A percentile compares a stretch with the other conserved stretches of the same genome.
These are phyloP conservation scores for Ctenopoma kingsleyae DNA, from an alignment of 2,797 vertebrate genomes.

Conservation along the genomic window DNA sequence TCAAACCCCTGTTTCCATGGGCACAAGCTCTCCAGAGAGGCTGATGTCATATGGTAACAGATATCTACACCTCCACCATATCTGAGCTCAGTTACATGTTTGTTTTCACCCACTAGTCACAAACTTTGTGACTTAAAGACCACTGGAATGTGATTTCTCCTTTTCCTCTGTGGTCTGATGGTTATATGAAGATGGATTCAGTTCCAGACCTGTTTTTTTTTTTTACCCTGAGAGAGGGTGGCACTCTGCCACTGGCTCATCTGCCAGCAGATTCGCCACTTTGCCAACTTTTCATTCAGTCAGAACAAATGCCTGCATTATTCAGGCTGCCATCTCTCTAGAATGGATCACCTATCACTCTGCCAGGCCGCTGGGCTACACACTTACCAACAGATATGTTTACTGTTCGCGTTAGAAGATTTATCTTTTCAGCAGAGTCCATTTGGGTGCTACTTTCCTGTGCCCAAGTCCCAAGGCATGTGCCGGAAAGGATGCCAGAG, in stretches of 20 bases:
- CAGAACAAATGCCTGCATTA: conserved; percentile 79
- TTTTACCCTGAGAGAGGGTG: conserved; percentile 58
- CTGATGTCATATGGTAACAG: conserved; percentile 56
- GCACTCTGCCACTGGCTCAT: conserved; percentile 70
- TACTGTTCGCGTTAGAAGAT: conserved; percentile 51
- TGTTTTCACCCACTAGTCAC: conserved; percentile 36
- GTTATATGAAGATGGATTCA: conserved; percentile 51
- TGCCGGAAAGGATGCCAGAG: conserved; percentile 32
- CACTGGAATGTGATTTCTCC: conserved; percentile 45
- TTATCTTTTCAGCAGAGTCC: conserved; percentile 43
- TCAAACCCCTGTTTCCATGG: conserved; percentile 73
- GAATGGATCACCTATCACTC: conserved; percentile 59
- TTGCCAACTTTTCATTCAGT: conserved; percentile 79
- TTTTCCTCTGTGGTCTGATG: conserved; percentile 22
- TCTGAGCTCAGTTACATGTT: conserved; percentile 60
- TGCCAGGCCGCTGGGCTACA: conserved; percentile 60
- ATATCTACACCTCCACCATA: conserved; percentile 51
- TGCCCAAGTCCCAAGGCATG: conserved; percentile 27
- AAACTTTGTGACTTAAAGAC: conserved; percentile 39
- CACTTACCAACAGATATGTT: conserved; percentile 64
- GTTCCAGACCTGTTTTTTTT: conserved; percentile 53
- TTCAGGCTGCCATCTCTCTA: conserved; percentile 71
- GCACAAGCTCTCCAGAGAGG: conserved; percentile 50
- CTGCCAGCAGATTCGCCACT: conserved; percentile 68
- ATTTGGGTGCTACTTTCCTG: conserved; percentile 33